Percentiles rank a stretch among this genome's conserved stretches.
Evolutionary conservation across 2,888 invertebrate genomes (phyloP).

Genomic region (Melanostoma scalare): DNA sequence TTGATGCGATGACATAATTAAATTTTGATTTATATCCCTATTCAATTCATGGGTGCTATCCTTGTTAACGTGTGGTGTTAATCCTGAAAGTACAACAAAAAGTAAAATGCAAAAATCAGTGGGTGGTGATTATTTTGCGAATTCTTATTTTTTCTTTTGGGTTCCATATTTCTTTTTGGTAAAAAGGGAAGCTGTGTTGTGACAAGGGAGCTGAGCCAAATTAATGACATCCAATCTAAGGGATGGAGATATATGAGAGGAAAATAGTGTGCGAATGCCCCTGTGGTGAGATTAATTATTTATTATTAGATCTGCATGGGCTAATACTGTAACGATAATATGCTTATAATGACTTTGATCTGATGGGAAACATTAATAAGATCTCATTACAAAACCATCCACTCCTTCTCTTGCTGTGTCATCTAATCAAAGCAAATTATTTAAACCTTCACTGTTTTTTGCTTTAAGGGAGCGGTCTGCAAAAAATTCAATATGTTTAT

Average conservation of each 20-base stretch:
- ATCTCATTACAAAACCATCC: not conserved
- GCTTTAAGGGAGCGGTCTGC: not conserved
- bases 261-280: constrained; percentile 18
- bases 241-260: constrained; percentile 22
- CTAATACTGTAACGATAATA: constrained; percentile 10
- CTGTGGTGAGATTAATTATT: constrained; percentile 48
- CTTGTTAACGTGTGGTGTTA: constrained; percentile 75
- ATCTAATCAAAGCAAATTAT: too few relatives aligned
- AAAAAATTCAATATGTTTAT: not conserved
- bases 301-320: constrained; percentile 28
- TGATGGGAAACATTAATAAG: constrained; percentile 4
- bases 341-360: not conserved
- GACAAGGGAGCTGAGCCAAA: not conserved
- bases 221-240: constrained; percentile 32
- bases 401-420: too few relatives aligned
- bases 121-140: constrained; percentile 6
- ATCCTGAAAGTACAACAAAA: constrained; percentile 72
- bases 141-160: constrained; percentile 1
- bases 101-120: constrained; percentile 33
- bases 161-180: not conserved
- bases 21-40: constrained; percentile 81
- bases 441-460: too few relatives aligned
- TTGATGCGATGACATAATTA: constrained; percentile 79
- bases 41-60: constrained; percentile 76
- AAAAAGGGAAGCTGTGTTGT: not conserved